Percentiles rank a stretch among this genome's conserved stretches.
Conservation (phyloP, 2,797 vertebrate species). For the Aplochiton taeniatus region DNA sequence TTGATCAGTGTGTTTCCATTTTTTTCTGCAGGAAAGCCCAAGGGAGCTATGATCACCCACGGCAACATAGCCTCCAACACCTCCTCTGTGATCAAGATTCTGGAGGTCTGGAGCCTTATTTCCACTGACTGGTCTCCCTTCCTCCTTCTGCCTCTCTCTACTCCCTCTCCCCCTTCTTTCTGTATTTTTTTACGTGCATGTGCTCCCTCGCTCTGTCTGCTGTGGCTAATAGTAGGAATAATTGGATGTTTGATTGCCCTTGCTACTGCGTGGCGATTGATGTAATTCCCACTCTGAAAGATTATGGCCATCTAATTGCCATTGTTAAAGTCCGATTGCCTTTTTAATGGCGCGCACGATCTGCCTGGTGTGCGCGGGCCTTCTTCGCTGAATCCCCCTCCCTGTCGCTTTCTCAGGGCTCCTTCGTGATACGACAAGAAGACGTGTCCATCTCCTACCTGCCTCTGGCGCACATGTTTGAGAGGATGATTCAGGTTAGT, state of each 20-base stretch:
- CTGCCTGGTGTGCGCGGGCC: conserved; percentile 16
- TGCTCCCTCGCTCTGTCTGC: conserved; percentile 25
- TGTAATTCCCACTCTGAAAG: conserved; percentile 63
- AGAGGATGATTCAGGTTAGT: conserved; percentile 82
- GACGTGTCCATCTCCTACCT: conserved; percentile 84
- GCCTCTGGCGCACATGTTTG: conserved; percentile 83
- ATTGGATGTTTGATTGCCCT: conserved; percentile 69
- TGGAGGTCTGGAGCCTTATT: conserved; percentile 72
- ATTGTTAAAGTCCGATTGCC: conserved; percentile 54
- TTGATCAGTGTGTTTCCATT: conserved; percentile 50
- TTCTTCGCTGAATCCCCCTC: conserved; percentile 18
- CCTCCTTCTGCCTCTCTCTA: too few species aligned
- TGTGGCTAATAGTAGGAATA: conserved; percentile 73
- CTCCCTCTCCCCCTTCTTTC: conserved; percentile 26
- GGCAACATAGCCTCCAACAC: conserved; percentile 84
- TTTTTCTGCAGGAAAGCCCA: conserved; percentile 81
- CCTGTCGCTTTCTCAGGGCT: conserved; percentile 64
- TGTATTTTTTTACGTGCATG: conserved; percentile 23
- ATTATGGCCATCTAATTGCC: conserved; percentile 50
- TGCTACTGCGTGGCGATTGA: conserved; percentile 59
- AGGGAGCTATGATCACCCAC: conserved; percentile 87
- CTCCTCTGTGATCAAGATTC: conserved; percentile 84
- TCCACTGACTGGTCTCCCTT: too few species aligned
- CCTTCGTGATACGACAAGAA: conserved; percentile 74
- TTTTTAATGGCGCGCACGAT: conserved; percentile 1